These are phyloP conservation scores for Malacoctenus gilli DNA, from an alignment of 2,797 vertebrate species.

Conservation along the genomic window DNA sequence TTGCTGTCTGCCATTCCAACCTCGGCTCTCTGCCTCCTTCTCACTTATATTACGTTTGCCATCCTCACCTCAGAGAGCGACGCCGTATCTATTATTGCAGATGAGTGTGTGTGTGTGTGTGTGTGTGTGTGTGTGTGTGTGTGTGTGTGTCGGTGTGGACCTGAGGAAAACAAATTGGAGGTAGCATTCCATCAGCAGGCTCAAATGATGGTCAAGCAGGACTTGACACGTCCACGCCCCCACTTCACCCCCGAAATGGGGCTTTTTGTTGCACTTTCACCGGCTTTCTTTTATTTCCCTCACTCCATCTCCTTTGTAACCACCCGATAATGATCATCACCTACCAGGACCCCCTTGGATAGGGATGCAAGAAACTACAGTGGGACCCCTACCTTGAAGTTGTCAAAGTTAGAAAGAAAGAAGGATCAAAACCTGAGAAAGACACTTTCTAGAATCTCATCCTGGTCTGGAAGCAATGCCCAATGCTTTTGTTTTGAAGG, in stretches of 20 bases:
- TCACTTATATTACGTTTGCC: constrained; percentile 30
- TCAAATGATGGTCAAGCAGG: constrained; percentile 31
- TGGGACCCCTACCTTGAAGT: too few species aligned
- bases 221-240: constrained; percentile 57
- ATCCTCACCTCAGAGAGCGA: constrained; percentile 40
- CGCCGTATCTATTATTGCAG: constrained; percentile 19
- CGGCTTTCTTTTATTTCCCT: constrained; percentile 9
- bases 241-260: constrained; percentile 50
- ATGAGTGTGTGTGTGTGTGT: constrained; percentile 18
- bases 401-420: too few species aligned
- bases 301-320: not conserved
- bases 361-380: too few species aligned
- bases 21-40: constrained; percentile 24
- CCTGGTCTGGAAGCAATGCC: too few species aligned
- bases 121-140: constrained; percentile 21
- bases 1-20: constrained; percentile 35
- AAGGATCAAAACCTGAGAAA: too few species aligned
- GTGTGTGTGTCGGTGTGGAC: constrained; percentile 16
- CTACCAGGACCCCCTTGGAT: too few species aligned
- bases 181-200: constrained; percentile 60
- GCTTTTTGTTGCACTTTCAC: constrained; percentile 52
- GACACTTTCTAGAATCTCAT: too few species aligned
- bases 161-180: constrained; percentile 53
- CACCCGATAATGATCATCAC: too few species aligned
- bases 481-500: too few species aligned